These are phyloP conservation scores for Callipepla squamata DNA, from an alignment of 2,113 vertebrate genomes.

Conservation along the genomic window DNA sequence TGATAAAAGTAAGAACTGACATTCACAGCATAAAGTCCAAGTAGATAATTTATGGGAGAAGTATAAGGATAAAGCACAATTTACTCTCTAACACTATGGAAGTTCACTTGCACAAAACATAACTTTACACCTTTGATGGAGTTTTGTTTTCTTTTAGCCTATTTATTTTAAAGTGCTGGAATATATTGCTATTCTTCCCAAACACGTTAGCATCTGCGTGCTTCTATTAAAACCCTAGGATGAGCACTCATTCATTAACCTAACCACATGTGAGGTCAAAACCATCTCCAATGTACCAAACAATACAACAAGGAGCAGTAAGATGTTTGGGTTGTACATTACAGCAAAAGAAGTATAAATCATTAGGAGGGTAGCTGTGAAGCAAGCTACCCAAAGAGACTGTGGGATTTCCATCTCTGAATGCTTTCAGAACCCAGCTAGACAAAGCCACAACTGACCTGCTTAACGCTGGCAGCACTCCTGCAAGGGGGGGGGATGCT, in stretches of 20 bases:
- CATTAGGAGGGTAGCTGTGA: background rate
- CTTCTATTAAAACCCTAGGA: background rate
- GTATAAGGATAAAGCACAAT: background rate
- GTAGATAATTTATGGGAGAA: background rate
- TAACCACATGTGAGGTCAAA: background rate
- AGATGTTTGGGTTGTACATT: background rate
- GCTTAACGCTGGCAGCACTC: constrained; percentile 28
- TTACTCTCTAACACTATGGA: background rate
- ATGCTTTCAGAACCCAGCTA: background rate
- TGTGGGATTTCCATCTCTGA: background rate
- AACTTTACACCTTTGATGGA: background rate
- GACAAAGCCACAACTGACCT: constrained; percentile 48
- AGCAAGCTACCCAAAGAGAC: background rate
- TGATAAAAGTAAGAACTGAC: background rate
- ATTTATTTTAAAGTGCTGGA: background rate
- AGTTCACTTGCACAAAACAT: background rate
- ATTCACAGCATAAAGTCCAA: background rate
- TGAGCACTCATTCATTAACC: background rate
- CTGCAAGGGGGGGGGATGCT: background rate
- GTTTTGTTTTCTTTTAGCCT: background rate
- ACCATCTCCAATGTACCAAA: background rate
- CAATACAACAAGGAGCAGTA: background rate
- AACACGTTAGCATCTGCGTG: background rate
- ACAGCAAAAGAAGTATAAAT: background rate
- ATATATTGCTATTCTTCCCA: background rate